Evolutionary conservation across 2,113 vertebrate genomes (phyloP).

Genomic region (Pelobates fuscus): DNA sequence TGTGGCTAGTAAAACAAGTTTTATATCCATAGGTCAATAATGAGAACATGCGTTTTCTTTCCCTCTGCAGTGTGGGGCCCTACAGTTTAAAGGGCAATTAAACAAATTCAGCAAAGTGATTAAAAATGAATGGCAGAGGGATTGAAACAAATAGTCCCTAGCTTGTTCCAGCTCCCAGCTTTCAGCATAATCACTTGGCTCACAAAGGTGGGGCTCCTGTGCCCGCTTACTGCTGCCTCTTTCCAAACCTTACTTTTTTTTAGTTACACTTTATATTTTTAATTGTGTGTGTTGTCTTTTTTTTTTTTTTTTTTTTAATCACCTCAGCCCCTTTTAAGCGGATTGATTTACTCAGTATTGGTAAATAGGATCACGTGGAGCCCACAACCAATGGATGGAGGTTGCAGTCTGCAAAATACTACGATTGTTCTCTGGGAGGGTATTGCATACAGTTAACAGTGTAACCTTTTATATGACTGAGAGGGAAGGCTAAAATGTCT

Average conservation of each 20-base stretch:
- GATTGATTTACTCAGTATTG: constrained; percentile 99
- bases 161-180: constrained; percentile 33
- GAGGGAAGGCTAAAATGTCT: constrained; percentile 91
- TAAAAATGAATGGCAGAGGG: constrained; percentile 63
- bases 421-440: constrained; percentile 93
- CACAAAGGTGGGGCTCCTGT: constrained; percentile 11
- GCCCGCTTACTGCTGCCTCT: too few species aligned
- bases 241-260: constrained; percentile 22
- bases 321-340: constrained; percentile 72
- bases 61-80: constrained; percentile 11
- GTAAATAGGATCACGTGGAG: constrained; percentile 99
- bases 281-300: constrained; percentile 64
- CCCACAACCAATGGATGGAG: constrained; percentile 94
- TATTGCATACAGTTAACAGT: constrained; percentile 85
- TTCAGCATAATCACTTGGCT: constrained; percentile 18
- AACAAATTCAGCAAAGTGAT: constrained; percentile 61
- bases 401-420: constrained; percentile 96
- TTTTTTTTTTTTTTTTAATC: constrained; percentile 71
- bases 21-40: constrained; percentile 45
- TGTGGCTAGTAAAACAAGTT: constrained; percentile 44
- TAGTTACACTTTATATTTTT: constrained; percentile 52
- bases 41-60: constrained; percentile 26
- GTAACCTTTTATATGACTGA: constrained; percentile 91
- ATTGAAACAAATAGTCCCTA: constrained; percentile 79
- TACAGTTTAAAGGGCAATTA: constrained; percentile 59